Conservation (phyloP, 1,140 invertebrate species). For the Chymomyza costata region DNA sequence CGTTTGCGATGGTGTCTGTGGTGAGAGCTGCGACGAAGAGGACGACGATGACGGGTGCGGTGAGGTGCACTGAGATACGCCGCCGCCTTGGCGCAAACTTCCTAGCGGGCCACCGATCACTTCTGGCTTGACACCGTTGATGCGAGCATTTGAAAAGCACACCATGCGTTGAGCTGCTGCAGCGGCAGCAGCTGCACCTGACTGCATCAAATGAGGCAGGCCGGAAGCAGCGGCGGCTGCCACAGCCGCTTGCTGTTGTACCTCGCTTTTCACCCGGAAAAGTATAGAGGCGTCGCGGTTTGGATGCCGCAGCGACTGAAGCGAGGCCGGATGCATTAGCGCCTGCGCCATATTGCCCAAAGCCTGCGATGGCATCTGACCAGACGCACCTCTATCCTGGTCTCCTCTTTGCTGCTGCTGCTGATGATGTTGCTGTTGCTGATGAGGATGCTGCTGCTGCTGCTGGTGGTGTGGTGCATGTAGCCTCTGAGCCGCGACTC, state of each 20-base stretch:
- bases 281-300: constrained; percentile 65
- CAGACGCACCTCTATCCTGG: too few relatives aligned
- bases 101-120: constrained; percentile 83
- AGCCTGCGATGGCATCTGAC: constrained; percentile 75
- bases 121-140: constrained; percentile 86
- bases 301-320: constrained; percentile 68
- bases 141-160: constrained; percentile 80
- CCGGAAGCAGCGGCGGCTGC: constrained; percentile 46
- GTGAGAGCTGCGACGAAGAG: constrained; percentile 76
- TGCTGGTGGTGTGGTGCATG: constrained; percentile 61
- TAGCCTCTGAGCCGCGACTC: constrained; percentile 51
- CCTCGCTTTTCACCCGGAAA: constrained; percentile 74
- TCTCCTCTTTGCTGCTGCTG: constrained; percentile 59
- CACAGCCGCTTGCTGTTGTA: constrained; percentile 67
- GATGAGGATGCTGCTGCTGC: constrained; percentile 41
- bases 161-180: constrained; percentile 76
- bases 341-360: constrained; percentile 65
- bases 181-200: constrained; percentile 53
- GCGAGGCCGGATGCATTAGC: constrained; percentile 62
- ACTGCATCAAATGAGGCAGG: constrained; percentile 64
- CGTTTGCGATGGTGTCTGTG: constrained; percentile 78
- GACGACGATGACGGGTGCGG: constrained; percentile 74
- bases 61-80: constrained; percentile 62
- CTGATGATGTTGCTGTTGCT: constrained; percentile 64
- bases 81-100: constrained; percentile 76